Conservation (phyloP, 2,888 invertebrate genomes). For the Germaria angustata region DNA sequence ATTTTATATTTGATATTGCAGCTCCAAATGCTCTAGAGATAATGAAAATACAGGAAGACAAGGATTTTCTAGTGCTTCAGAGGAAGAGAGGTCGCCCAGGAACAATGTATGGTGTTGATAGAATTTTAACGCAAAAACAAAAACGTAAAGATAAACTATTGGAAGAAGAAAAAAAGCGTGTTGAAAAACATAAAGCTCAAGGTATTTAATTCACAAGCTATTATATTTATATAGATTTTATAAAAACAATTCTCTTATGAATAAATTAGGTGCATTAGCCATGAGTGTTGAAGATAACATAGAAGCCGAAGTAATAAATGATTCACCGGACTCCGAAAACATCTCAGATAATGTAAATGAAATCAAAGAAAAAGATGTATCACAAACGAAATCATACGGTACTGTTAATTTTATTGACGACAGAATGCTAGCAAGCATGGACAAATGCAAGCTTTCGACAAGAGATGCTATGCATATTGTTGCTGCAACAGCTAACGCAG, state of each 20-base stretch:
- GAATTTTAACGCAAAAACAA: no score
- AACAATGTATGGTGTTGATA: slow-evolving; percentile 10
- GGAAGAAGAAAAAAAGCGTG: slow-evolving; percentile 22
- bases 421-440: no score
- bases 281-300: slow-evolving; percentile 1
- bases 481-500: not conserved
- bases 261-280: slow-evolving; percentile 20
- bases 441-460: slow-evolving; percentile 23
- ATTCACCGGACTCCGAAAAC: slow-evolving; percentile 17
- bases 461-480: slow-evolving; percentile 25
- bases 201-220: slow-evolving; percentile 20
- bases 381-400: slow-evolving; percentile 23
- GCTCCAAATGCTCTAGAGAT: slow-evolving; percentile 28
- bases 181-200: slow-evolving; percentile 28
- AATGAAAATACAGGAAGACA: no score
- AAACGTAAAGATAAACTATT: no score
- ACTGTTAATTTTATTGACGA: slow-evolving; percentile 13
- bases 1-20: slow-evolving; percentile 30
- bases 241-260: slow-evolving; percentile 13
- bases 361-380: no score
- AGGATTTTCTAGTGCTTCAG: no score
- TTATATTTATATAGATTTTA: slow-evolving; percentile 22
- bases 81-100: slow-evolving; percentile 29
- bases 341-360: slow-evolving; percentile 20
- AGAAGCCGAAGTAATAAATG: slow-evolving; percentile 4